Evolutionary conservation across 1,140 invertebrate species (phyloP), one percentile per base, ranked within the genome.

Genomic region (Bradysia coprophila): DNA sequence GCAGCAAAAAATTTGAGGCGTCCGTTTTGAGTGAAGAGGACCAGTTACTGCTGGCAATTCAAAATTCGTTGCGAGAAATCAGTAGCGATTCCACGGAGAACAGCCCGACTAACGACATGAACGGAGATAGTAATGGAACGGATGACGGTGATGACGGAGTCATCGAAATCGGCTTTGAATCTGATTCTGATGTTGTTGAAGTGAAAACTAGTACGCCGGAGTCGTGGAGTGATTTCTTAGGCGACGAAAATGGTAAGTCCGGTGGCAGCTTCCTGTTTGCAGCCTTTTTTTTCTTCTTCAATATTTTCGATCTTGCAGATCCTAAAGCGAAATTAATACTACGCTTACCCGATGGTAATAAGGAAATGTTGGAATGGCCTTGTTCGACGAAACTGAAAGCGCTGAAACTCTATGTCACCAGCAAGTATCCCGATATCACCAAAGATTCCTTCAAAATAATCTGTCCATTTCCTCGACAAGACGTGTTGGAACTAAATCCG

Each of bases 281-380:
- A 21, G 6, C 9, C 13, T 39, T 39, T 21, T 18, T 18, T 21
- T 18, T 39, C 5, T 39, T 39, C 13, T 39, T 20, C 21, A 20
- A 5, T 39, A 8, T 39, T 36, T 21, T 39, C 15, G 19, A 20
- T 21, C 8, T 22, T 40, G n/a, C 44, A 23, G 45, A 50, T 3
- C 54, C 59, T 40, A 1, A 54, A 15, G 57, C 57, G 2, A 51
- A 50, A 1, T 33, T 59, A 3, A 56, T 53, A 43, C 28, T 59
- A 44, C 51, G 57, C 10, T 41, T 59, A 16, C 46, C 56, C 5
- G 50, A 56, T 36, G 57, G 59, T 32, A 55, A 59, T 36, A 49
- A 54, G n/a, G 51, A 57, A 9, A 52, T 57, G 40, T 40, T 59
- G 38, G 54, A 56, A 37, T 60, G 57, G 57, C 57, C 57, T 0